Evolutionary conservation across 2,113 vertebrate genomes (phyloP), one percentile per base, ranked within the genome.

Genomic region (Pomatorhinus ruficollis): DNA sequence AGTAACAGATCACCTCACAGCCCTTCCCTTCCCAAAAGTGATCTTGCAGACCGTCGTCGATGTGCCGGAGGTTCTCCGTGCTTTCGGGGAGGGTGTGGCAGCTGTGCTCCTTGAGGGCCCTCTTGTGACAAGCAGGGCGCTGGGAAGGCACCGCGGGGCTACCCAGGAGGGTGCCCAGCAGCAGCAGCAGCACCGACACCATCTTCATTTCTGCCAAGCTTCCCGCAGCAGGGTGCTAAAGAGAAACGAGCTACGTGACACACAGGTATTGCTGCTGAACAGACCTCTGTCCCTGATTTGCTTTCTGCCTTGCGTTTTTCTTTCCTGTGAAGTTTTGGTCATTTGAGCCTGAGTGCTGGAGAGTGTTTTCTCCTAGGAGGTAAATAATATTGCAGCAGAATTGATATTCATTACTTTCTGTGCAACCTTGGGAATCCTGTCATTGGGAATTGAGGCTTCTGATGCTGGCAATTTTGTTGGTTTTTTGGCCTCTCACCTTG

Each of bases 1-100:
- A 99, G 96, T 98, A 98, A 70, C 98, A 99, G 93, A 98, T 97
- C 78, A 98, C 95, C 54, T 98, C 97, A 15, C 99, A 99, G 56
- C 92, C 96, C 22, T 97, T 95, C 22, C 98, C 98, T 54, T 98
- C 97, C 98, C 98, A 99, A 64, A 98, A 98, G 79, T 98, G 98
- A 86, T 98, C 95, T 22, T 88, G 97, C 74, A 98, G 64, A 1
- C 93, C 96, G 0, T 47, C 15, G 4, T 98, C 64, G 1, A 98
- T 61, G 20, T 90, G 97, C 8, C 96, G 95, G 63, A 98, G 97
- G 54, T 95, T 91, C 17, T 95, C 92, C 7, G 7, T 19, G 59
- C 97, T 96, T 8, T 97, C 70, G 1, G 97, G 96, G 72, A 98
- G 80, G 68, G 31, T 96, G 89, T 97, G 98, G 17, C 98, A 99